These are phyloP conservation scores for Triplophysa siluroides DNA, from an alignment of 2,113 vertebrate species.

Conservation along the genomic window DNA sequence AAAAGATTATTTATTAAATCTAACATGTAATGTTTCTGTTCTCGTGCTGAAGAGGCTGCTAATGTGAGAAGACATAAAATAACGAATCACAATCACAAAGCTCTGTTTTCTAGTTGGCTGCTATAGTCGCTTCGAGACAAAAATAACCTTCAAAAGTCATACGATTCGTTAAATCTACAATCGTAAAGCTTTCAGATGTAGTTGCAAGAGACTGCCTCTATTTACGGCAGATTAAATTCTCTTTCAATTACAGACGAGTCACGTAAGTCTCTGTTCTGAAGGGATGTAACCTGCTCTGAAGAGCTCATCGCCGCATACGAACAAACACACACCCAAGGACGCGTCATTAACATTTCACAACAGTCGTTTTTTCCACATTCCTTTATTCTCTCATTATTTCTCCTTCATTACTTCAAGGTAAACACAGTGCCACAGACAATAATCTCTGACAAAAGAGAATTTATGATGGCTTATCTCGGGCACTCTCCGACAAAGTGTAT, in stretches of 20 bases:
- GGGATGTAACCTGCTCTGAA: conserved; percentile 24
- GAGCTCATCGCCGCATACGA: conserved; percentile 10
- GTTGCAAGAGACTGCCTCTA: neutral
- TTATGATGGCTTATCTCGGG: conserved; percentile 25
- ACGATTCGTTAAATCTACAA: neutral
- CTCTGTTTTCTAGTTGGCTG: neutral
- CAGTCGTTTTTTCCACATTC: conserved; percentile 33
- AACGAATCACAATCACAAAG: neutral
- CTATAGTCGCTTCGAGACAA: neutral
- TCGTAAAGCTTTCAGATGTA: neutral
- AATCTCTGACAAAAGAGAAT: conserved; percentile 42
- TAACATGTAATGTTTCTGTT: no score
- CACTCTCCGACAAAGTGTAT: neutral
- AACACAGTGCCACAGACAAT: conserved; percentile 40
- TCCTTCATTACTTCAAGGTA: conserved; percentile 40
- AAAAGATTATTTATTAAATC: no score
- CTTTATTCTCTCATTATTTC: conserved; percentile 51
- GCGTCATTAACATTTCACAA: conserved; percentile 49
- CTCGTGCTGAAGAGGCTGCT: no score
- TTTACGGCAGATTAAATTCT: conserved; percentile 21
- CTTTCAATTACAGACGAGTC: conserved; percentile 28
- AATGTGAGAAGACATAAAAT: neutral
- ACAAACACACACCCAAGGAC: conserved; percentile 45
- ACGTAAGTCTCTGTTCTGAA: conserved; percentile 32
- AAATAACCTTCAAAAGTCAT: neutral